Percentiles rank a stretch among this genome's conserved stretches.
phyloP scores from a whole-genome alignment of 2,797 vertebrate genomes.

The Melanotaenia boesemani region DNA sequence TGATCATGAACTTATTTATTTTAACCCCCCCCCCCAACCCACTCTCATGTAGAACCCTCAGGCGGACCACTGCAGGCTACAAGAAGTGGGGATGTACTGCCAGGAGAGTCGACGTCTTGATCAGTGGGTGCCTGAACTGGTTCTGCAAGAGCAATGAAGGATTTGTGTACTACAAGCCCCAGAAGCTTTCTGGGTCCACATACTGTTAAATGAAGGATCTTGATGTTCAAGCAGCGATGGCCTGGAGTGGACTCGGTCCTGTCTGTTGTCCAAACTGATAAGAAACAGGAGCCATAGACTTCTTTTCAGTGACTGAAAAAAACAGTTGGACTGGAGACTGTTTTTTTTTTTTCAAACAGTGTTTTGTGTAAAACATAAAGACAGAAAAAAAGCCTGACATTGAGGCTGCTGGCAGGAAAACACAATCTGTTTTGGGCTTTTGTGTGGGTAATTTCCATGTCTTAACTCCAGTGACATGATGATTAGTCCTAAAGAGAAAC shows the following conservation, averaged over 20 bases:
- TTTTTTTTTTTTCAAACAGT: conserved; percentile 10
- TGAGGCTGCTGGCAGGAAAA: conserved; percentile 17
- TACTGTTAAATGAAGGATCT: conserved; percentile 44
- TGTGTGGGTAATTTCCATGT: conserved; percentile 30
- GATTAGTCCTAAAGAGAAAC: conserved; percentile 13
- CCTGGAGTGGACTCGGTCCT: conserved; percentile 11
- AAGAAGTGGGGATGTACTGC: conserved; percentile 90
- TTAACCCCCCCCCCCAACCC: not conserved
- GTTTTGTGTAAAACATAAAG: conserved; percentile 26
- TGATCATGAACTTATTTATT: conserved; percentile 15
- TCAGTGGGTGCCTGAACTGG: conserved; percentile 91
- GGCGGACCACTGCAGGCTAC: conserved; percentile 86
- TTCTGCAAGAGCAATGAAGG: conserved; percentile 89
- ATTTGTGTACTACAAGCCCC: not conserved
- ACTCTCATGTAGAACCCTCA: conserved; percentile 83
- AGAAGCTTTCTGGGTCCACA: conserved; percentile 34
- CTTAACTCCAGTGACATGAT: conserved; percentile 16
- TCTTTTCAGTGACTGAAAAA: conserved; percentile 21
- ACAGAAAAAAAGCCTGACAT: conserved; percentile 25
- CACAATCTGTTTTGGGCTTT: conserved; percentile 7
- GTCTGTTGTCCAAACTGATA: conserved; percentile 13
- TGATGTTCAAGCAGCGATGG: conserved; percentile 20
- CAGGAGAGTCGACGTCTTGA: conserved; percentile 88
- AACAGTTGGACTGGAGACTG: conserved; percentile 20
- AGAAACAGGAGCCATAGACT: conserved; percentile 13